Conservation (phyloP, 2,113 vertebrate genomes). For the Brienomyrus brachyistius region DNA sequence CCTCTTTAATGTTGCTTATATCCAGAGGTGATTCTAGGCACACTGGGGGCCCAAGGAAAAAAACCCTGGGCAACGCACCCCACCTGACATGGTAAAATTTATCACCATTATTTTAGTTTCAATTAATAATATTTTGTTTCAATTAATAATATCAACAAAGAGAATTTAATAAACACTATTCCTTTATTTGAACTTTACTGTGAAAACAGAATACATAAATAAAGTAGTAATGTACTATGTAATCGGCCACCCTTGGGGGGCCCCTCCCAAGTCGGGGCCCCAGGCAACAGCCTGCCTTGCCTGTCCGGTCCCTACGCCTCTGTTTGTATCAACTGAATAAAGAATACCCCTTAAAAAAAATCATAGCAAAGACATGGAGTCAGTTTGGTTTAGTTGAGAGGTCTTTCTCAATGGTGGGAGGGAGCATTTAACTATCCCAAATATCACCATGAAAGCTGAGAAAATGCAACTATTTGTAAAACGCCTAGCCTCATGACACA, state of each 20-base stretch:
- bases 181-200: neutral
- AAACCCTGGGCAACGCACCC: neutral
- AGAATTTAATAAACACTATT: neutral
- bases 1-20: neutral
- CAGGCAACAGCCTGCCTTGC: neutral
- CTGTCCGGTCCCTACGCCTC: neutral
- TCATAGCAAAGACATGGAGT: neutral
- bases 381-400: neutral
- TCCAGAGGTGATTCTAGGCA: neutral
- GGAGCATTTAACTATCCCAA: neutral
- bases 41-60: neutral
- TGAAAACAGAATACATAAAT: neutral
- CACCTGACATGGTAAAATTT: neutral
- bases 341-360: neutral
- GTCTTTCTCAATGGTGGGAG: neutral
- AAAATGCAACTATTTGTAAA: neutral
- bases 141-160: neutral
- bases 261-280: neutral
- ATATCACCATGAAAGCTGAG: neutral
- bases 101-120: neutral
- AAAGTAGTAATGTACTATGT: neutral
- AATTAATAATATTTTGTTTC: neutral
- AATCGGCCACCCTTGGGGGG: neutral
- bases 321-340: neutral
- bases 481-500: neutral